phyloP scores from a whole-genome alignment of 2,113 vertebrate genomes.

The Scartelaos histophorus region DNA sequence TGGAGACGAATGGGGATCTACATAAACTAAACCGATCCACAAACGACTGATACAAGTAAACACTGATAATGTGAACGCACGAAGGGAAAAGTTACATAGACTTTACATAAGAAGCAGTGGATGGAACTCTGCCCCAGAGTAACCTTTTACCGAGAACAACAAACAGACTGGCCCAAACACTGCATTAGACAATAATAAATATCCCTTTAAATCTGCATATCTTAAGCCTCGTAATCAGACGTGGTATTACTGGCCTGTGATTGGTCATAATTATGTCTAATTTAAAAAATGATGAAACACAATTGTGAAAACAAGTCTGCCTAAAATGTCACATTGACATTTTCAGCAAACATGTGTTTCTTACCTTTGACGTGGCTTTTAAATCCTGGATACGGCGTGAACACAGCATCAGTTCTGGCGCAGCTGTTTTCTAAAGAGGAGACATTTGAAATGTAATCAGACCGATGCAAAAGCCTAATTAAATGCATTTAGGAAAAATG shows the following conservation, averaged over 20 bases:
- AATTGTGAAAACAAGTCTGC: constrained; percentile 9
- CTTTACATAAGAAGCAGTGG: background rate
- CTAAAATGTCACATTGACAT: constrained; percentile 20
- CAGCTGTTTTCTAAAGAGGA: constrained; percentile 91
- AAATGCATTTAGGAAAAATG: constrained; percentile 14
- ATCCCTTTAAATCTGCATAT: constrained; percentile 7
- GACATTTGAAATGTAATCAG: constrained; percentile 19
- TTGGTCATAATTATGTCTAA: constrained; percentile 11
- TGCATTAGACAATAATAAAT: constrained; percentile 2
- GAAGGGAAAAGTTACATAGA: too few species aligned
- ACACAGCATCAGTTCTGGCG: constrained; percentile 96
- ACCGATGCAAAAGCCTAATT: constrained; percentile 27
- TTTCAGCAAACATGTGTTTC: constrained; percentile 11
- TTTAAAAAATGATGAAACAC: constrained; percentile 12
- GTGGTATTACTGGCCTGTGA: background rate
- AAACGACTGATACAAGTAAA: too few species aligned
- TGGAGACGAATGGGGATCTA: too few species aligned
- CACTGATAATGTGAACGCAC: too few species aligned
- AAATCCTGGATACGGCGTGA: constrained; percentile 96
- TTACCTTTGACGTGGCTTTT: constrained; percentile 98
- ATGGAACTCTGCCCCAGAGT: background rate
- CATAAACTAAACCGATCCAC: too few species aligned
- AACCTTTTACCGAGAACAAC: background rate
- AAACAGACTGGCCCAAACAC: background rate
- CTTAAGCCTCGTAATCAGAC: constrained; percentile 7